Evolutionary conservation across 2,888 invertebrate species (phyloP).

Genomic region (Nasonovia ribisnigri): DNA sequence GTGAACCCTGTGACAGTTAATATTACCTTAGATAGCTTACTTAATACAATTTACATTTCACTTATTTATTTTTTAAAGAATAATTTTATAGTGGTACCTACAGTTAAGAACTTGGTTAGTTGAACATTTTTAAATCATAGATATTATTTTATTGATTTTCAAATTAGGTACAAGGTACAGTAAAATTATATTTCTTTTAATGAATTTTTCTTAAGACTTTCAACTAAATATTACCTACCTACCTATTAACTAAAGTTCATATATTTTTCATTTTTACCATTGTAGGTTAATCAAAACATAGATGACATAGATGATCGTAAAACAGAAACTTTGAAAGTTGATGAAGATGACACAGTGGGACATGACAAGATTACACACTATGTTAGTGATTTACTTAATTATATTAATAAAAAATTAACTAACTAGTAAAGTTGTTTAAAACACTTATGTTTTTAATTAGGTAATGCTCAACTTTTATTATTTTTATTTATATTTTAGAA

Average conservation of each 20-base stretch:
- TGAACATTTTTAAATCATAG: not conserved
- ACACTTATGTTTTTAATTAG: too few relatives aligned
- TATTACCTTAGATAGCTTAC: constrained; percentile 2
- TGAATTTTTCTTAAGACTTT: not conserved
- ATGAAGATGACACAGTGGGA: not conserved
- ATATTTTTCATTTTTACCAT: not conserved
- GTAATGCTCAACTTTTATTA: not conserved
- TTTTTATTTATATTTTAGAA: constrained; percentile 23
- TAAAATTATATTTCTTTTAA: not conserved
- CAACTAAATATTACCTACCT: not conserved
- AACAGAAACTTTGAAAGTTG: too few relatives aligned
- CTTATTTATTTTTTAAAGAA: not conserved
- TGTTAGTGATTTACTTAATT: not conserved
- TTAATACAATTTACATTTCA: constrained; percentile 12
- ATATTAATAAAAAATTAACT: constrained; percentile 12
- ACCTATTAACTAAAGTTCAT: not conserved
- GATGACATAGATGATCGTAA: too few relatives aligned
- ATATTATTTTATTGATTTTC: too few relatives aligned
- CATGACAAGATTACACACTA: constrained; percentile 2
- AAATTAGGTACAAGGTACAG: too few relatives aligned
- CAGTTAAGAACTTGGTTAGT: not conserved
- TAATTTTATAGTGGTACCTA: constrained; percentile 3
- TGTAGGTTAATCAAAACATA: too few relatives aligned
- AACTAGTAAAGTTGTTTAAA: too few relatives aligned
- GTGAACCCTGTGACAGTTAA: not conserved